Percentiles rank a stretch among this genome's conserved stretches.
phyloP scores from a whole-genome alignment of 2,797 vertebrate species.

The Coilia nasus region DNA sequence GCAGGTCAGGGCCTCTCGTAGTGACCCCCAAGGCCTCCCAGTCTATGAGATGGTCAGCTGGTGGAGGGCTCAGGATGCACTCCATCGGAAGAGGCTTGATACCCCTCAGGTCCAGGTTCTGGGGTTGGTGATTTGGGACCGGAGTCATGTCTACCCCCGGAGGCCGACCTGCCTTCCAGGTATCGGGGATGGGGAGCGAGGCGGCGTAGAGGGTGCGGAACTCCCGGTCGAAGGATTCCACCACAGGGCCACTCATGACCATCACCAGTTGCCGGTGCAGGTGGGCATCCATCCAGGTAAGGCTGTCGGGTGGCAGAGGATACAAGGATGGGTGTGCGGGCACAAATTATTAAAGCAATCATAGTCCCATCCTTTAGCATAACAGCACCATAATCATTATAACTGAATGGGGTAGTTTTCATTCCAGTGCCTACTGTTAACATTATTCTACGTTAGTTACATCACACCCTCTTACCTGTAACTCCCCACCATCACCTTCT shows the following conservation, averaged over 20 bases:
- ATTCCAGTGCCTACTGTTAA: too few species aligned
- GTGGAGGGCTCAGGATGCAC: constrained; percentile 50
- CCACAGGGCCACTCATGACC: constrained; percentile 75
- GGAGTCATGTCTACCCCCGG: constrained; percentile 25
- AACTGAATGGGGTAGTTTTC: too few species aligned
- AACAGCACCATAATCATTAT: too few species aligned
- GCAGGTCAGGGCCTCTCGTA: constrained; percentile 14
- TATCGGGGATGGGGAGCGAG: constrained; percentile 70
- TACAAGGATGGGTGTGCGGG: not conserved
- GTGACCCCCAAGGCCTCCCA: constrained; percentile 76
- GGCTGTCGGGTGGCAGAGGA: constrained; percentile 64
- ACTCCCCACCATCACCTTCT: constrained; percentile 83
- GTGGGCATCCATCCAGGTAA: constrained; percentile 85
- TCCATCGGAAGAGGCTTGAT: constrained; percentile 36
- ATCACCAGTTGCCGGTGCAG: constrained; percentile 87
- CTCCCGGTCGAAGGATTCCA: constrained; percentile 80
- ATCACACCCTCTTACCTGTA: constrained; percentile 77
- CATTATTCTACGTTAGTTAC: not conserved
- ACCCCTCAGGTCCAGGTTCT: constrained; percentile 11
- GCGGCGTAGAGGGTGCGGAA: constrained; percentile 84
- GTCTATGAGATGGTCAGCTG: constrained; percentile 66
- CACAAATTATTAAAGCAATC: not conserved
- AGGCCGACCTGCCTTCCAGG: constrained; percentile 28
- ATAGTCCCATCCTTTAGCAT: too few species aligned
- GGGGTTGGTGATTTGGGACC: constrained; percentile 34